phyloP scores from a whole-genome alignment of 1,140 invertebrate genomes.

The Ostrea edulis region DNA sequence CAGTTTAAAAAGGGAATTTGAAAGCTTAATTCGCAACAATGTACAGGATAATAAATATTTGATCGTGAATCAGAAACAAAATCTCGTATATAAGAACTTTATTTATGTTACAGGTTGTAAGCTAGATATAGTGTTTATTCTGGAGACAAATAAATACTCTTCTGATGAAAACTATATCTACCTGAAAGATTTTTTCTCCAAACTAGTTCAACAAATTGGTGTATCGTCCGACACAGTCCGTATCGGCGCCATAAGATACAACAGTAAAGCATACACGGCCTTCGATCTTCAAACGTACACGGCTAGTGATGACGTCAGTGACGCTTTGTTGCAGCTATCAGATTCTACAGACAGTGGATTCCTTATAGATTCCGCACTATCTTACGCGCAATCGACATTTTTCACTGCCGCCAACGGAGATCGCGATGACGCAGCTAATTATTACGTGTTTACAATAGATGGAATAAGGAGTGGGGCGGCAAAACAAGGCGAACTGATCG shows the following conservation, averaged over 20 bases:
- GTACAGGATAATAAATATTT: no score
- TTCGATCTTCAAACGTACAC: not conserved
- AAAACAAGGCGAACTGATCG: not conserved
- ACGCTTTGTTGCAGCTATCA: not conserved
- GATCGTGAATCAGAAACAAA: no score
- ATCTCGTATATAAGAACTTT: not conserved
- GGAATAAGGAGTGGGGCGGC: not conserved
- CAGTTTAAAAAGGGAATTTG: no score
- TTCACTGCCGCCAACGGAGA: not conserved
- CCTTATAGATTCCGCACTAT: not conserved
- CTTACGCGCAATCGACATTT: not conserved
- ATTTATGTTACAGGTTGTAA: not conserved
- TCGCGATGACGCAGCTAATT: not conserved
- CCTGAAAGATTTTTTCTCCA: conserved; percentile 2
- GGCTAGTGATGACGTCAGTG: not conserved
- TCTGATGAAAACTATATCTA: not conserved
- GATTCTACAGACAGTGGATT: not conserved
- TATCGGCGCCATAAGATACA: not conserved
- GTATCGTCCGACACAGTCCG: not conserved
- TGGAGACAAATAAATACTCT: not conserved
- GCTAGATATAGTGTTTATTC: conserved; percentile 6
- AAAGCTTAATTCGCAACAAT: no score
- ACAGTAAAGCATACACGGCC: not conserved
- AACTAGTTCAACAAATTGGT: not conserved
- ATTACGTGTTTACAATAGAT: not conserved